Percentiles rank a stretch among this genome's conserved stretches.
These are phyloP conservation scores for Ophion costatus DNA, from an alignment of 2,888 invertebrate genomes.

Conservation along the genomic window DNA sequence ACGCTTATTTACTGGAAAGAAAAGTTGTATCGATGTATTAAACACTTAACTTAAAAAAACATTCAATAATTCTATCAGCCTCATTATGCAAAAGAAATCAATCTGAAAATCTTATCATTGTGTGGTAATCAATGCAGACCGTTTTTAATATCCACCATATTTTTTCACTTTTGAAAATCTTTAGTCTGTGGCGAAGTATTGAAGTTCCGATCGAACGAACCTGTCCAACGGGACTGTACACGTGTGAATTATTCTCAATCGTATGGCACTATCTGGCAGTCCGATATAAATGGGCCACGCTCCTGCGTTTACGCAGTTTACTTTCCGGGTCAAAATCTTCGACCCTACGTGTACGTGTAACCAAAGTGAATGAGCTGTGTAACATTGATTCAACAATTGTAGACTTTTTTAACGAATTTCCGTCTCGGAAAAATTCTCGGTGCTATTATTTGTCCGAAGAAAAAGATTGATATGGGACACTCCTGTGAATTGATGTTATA, in stretches of 20 bases:
- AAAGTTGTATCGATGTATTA: no score
- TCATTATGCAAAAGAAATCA: no score
- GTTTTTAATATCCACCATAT: no score
- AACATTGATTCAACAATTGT: not conserved
- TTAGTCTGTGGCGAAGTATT: not conserved
- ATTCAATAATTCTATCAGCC: no score
- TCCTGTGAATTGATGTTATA: no score
- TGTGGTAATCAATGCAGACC: not conserved
- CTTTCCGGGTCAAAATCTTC: not conserved
- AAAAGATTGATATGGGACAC: no score
- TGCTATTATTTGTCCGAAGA: no score
- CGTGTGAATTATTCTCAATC: not conserved
- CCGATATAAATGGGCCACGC: slow-evolving; percentile 14
- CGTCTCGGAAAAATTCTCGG: not conserved
- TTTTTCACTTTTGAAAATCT: not conserved
- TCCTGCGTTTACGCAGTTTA: not conserved
- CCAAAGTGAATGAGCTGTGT: not conserved
- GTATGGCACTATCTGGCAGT: not conserved
- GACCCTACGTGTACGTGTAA: not conserved
- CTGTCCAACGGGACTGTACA: not conserved
- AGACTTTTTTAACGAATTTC: not conserved
- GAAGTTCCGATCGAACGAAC: not conserved
- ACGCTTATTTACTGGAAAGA: no score
- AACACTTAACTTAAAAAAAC: no score
- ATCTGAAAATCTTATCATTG: not conserved